Evolutionary conservation across 2,888 invertebrate genomes (phyloP).

Genomic region (Synergus umbraculus): DNA sequence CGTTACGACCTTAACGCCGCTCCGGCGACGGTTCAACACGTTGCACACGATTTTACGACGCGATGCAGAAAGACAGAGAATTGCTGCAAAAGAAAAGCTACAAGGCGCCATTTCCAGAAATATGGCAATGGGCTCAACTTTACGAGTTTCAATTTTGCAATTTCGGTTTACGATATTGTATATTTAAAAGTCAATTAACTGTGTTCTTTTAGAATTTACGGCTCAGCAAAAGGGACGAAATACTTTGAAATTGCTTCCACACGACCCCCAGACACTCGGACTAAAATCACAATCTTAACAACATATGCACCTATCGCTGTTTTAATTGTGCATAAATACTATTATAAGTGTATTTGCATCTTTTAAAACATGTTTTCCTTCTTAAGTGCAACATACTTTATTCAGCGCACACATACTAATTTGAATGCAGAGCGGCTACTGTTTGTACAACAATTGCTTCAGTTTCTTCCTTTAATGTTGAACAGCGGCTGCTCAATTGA

Average conservation of each 20-base stretch:
- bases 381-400: background rate
- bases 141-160: conserved; percentile 25
- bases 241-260: background rate
- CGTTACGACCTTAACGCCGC: conserved; percentile 18
- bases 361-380: background rate
- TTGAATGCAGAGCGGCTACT: background rate
- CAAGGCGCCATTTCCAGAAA: conserved; percentile 38
- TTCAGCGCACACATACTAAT: background rate
- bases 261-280: background rate
- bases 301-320: background rate
- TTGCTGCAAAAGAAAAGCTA: conserved; percentile 1
- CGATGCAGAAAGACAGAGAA: conserved; percentile 36
- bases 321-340: background rate
- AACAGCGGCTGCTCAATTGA: conserved; percentile 13
- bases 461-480: conserved; percentile 1
- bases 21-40: conserved; percentile 34
- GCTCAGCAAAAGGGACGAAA: background rate
- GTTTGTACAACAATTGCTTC: background rate
- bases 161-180: conserved; percentile 31
- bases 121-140: conserved; percentile 22
- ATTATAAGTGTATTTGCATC: background rate
- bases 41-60: conserved; percentile 39
- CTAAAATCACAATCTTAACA: background rate
- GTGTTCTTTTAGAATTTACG: conserved; percentile 3
- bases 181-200: conserved; percentile 34